These are phyloP conservation scores for Perca flavescens DNA, from an alignment of 2,113 vertebrate genomes.

Conservation along the genomic window DNA sequence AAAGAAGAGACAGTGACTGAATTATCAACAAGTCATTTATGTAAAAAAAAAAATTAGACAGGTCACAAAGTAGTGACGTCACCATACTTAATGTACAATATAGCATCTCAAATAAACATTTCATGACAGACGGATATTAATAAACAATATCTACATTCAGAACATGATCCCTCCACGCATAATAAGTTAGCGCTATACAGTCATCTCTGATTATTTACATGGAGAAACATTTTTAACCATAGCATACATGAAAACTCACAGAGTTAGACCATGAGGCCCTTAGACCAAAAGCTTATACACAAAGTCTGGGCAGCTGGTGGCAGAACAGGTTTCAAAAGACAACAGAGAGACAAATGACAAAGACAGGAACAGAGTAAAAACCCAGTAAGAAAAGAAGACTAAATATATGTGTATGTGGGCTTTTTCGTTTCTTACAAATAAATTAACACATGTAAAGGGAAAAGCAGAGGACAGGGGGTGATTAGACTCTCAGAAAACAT, in stretches of 20 bases:
- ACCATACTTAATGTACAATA: conserved; percentile 80
- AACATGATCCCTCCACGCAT: conserved; percentile 55
- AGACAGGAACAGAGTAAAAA: conserved; percentile 3
- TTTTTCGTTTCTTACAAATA: conserved; percentile 43
- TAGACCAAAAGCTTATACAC: conserved; percentile 33
- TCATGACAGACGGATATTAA: conserved; percentile 69
- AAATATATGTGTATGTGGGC: conserved; percentile 4
- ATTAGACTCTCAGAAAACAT: conserved; percentile 28
- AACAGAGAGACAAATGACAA: conserved; percentile 14
- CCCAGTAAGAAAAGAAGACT: not conserved
- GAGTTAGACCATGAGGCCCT: conserved; percentile 27
- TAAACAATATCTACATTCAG: conserved; percentile 81
- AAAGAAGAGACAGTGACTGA: not conserved
- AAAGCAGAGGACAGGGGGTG: not conserved
- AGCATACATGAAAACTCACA: conserved; percentile 47
- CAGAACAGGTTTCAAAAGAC: conserved; percentile 34
- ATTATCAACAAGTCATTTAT: conserved; percentile 72
- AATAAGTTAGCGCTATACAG: conserved; percentile 78
- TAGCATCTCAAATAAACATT: conserved; percentile 77
- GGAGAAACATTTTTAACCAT: conserved; percentile 44
- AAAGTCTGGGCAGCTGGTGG: conserved; percentile 40
- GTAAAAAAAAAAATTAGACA: conserved; percentile 71
- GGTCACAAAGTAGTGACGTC: conserved; percentile 75
- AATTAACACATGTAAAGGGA: conserved; percentile 38
- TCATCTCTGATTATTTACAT: conserved; percentile 64